A percentile compares a stretch with the other conserved stretches of the same genome.
Evolutionary conservation across 2,797 vertebrate genomes (phyloP).

Genomic region (Tadarida brasiliensis): DNA sequence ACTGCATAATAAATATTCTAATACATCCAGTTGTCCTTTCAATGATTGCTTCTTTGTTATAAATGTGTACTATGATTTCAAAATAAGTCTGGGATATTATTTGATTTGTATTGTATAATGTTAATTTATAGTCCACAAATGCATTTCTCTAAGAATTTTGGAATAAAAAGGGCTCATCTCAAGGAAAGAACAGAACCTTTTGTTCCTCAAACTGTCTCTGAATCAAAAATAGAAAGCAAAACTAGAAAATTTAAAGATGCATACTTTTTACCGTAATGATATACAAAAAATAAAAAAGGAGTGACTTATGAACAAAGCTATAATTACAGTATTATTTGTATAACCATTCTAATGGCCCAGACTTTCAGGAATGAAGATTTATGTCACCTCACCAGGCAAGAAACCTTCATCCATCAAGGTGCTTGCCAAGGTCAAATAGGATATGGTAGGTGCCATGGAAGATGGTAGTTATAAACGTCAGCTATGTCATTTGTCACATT

Average conservation of each 20-base stretch:
- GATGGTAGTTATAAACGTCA: not conserved
- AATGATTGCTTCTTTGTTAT: not conserved
- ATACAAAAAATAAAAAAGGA: not conserved
- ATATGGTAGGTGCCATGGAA: not conserved
- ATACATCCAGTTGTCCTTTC: not conserved
- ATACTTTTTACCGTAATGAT: conserved; percentile 19
- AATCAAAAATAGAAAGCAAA: conserved; percentile 21
- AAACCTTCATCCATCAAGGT: not conserved
- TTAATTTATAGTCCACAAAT: conserved; percentile 16
- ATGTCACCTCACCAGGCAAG: not conserved
- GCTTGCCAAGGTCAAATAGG: not conserved
- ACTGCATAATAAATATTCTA: not conserved
- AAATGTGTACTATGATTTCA: not conserved
- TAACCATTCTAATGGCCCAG: not conserved
- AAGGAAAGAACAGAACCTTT: conserved; percentile 22
- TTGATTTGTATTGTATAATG: not conserved
- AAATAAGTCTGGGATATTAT: conserved; percentile 2
- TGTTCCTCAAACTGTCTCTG: not conserved
- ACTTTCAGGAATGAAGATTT: not conserved
- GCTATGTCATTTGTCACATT: not conserved
- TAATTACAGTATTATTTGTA: not conserved
- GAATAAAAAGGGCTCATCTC: not conserved
- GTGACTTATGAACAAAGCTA: not conserved
- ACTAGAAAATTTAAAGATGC: not conserved
- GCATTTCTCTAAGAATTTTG: not conserved